These are phyloP conservation scores for Amblyornis subalaris DNA, from an alignment of 2,113 vertebrate species.

Conservation along the genomic window DNA sequence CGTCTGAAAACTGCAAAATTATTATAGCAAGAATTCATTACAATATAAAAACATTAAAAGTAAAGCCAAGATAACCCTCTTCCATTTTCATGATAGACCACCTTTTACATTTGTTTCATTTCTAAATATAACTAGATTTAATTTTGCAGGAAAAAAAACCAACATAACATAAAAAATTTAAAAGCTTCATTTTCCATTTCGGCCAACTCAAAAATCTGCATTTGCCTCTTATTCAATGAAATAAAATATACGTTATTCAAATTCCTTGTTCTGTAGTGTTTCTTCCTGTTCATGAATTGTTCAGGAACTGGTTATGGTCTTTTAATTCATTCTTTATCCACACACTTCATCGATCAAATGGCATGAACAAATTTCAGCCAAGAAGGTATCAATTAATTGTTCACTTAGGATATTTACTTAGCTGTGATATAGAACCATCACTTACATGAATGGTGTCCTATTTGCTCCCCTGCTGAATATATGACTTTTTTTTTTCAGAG, in stretches of 20 bases:
- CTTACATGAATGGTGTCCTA: neutral
- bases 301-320: conserved; percentile 3
- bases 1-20: neutral
- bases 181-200: neutral
- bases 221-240: neutral
- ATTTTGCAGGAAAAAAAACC: neutral
- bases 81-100: neutral
- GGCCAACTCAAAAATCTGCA: neutral
- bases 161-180: neutral
- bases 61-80: neutral
- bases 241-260: neutral
- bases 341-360: neutral
- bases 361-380: neutral
- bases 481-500: neutral
- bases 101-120: neutral
- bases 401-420: neutral
- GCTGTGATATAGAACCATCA: neutral
- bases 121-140: neutral
- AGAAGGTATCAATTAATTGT: neutral
- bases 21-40: neutral
- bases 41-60: neutral
- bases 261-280: neutral
- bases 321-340: conserved; percentile 13
- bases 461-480: neutral
- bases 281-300: neutral